Base-by-base conservation (phyloP, 2,888 invertebrate species). In the Drosophila rellima region DNA sequence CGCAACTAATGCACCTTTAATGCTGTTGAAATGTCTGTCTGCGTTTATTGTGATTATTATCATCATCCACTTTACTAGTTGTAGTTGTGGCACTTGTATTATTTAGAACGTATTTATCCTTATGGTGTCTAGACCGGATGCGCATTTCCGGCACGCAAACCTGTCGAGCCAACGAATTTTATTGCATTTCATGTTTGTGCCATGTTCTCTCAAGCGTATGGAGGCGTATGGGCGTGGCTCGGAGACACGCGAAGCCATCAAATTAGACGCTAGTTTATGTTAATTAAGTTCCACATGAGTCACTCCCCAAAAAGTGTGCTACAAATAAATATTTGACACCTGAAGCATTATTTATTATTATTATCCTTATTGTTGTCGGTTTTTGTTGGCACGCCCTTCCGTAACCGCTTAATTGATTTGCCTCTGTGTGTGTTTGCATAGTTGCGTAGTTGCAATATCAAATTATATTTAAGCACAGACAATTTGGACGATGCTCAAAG, bases 91-190 rank as follows among this genome's bases (percentile, higher is more conserved):
- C 48, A 42, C 54, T 70, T 63, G 54, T 57, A 56, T 54, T 60
- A 70, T 68, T 70, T 70, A 48, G 47, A 39, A 62, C 39, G 51
- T 20, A 57, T 63, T 60, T 56, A 57, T 61, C 51, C 70, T 61
- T 70, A 72, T 73, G 65, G 62, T 72, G 88, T 88, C 83, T 88
- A 86, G 85, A 87, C 88, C 68, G 78, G 78, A 84, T 56, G 33
- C 62, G 74, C 80, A 76, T 78, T 82, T 82, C 76, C 85, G 70
- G 62, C 88, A 87, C 80, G 89, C 89, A 68, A 74, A 40, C 71
- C 63, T 69, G 66, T 45, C 70, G 54, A 52, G 48, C 57, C 61
- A 20, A 45, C 33, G 7, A 48, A 74, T 56, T 74, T 74, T 76
- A 74, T 74, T 65, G 74, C 76, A 64, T 55, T 59, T 63, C 70